Base-by-base conservation (phyloP, 2,888 invertebrate genomes). In the Agrochola litura region DNA sequence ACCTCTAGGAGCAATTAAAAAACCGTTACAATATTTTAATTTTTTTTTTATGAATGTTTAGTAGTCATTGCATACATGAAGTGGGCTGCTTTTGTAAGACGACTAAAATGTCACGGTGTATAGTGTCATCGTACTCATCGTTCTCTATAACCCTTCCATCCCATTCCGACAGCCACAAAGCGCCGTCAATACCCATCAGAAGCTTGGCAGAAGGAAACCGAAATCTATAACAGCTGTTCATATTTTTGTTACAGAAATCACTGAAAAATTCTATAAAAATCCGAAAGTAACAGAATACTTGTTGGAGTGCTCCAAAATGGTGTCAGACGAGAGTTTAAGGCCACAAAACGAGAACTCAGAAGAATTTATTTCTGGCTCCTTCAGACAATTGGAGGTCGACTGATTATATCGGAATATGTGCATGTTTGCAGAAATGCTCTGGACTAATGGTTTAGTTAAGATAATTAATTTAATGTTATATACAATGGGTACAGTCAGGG, bases 311-410 rank as follows among this genome's bases (percentile, higher is more conserved):
- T 67, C 73, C 37, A 82, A 67, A 73, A 73, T 82, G 73, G 37
- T 78, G 43, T 82, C 81, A 1, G 12, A 82, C 16, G 81, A 82
- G 63, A 78, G 37, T 6, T 46, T 82, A 12, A 66, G 81, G n/a
- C 82, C 73, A 19, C 61, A n/a, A n/a, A 70, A 82, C 14, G 49
- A 78, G 3, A 46, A 70, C 6, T 78, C 81, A 0, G 82, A 78
- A n/a, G 78, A 82, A 30, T 78, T 16, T 67, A 19, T 82, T n/a
- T 10, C 73, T 14, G 81, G 81, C 10, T 54, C 82, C 19, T 82
- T 82, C 30, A 78, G 69, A 67, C n/a, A 78, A 25, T 30, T 82
- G 46, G 70, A 67, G 46, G 37, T 82, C 14, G 82, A 82, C 52
- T 82, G 61, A 81, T 49, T 63, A 12, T 5, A 41, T 25, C 4